phyloP scores from a whole-genome alignment of 2,113 vertebrate species.

The Formicarius rufipectus region DNA sequence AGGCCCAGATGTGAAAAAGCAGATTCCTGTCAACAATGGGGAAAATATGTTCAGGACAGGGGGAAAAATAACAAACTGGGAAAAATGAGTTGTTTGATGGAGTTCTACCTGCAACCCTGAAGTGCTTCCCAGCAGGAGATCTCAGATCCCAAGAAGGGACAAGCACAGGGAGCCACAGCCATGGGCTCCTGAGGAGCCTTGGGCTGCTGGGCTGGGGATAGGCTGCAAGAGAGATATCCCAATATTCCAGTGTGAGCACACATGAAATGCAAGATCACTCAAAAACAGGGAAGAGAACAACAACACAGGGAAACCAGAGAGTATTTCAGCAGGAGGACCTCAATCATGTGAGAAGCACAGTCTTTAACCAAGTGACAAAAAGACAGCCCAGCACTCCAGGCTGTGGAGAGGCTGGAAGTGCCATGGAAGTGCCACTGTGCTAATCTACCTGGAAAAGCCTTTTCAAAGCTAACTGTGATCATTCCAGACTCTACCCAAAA shows the following conservation, averaged over 20 bases:
- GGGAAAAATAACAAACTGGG: not conserved
- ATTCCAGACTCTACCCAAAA: not conserved
- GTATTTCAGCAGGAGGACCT: not conserved
- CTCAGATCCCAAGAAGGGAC: not conserved
- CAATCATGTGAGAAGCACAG: fast-evolving
- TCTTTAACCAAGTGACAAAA: not conserved
- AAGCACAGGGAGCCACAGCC: not conserved
- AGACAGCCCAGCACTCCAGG: not conserved
- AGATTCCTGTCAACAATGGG: not conserved
- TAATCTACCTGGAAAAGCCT: not conserved
- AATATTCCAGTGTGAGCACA: not conserved
- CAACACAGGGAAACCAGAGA: not conserved
- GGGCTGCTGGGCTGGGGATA: not conserved
- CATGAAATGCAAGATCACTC: not conserved
- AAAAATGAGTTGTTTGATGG: not conserved
- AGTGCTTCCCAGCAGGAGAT: not conserved
- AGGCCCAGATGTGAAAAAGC: not conserved
- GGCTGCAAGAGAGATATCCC: not conserved
- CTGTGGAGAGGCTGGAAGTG: not conserved
- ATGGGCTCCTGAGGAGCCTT: not conserved
- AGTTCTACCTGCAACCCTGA: not conserved
- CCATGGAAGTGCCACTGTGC: not conserved
- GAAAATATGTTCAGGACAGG: not conserved
- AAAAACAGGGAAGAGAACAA: not conserved
- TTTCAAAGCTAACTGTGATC: not conserved